Base-by-base conservation (phyloP, 2,888 invertebrate genomes). In the Pegoplata infirma region DNA sequence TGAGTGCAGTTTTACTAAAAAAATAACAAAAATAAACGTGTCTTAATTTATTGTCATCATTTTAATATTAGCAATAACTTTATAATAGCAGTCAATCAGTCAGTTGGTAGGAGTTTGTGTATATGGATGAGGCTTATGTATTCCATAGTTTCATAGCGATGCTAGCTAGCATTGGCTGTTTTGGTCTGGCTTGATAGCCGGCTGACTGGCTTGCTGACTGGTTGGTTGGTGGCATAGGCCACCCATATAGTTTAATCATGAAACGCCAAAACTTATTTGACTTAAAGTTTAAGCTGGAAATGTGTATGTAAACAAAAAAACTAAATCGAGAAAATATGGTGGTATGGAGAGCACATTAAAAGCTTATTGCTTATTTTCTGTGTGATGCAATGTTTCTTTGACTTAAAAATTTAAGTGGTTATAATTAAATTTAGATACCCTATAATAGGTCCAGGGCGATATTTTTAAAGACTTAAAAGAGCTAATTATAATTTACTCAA, bases 11-110 rank as follows among this genome's bases (percentile, higher is more conserved):
- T 23, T 16, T 5, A 0, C 59, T 47, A 40, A 40, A 40, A 6
- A 32, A 32, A 32, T 32, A 10, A 32, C 8, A 56, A 67, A 56
- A 49, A 61, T 63, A 76, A 76, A 76, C 75, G 75, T 76, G 75
- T 76, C 61, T 73, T 81, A 82, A 79, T 80, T 81, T 81, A 79
- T 81, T 82, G 81, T 82, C 81, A 81, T 82, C 81, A 81, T 81
- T 81, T 80, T 79, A 77, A 81, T 81, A 82, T 81, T 69, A 73
- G 75, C 76, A 82, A 81, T 79, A 80, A 80, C 80, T 82, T 80
- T 71, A 79, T 80, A 81, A 81, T 80, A 72, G 67, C 80, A 80
- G 78, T 69, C 74, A 75, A 68, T 77, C 80, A 80, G 80, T 44
- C 72, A 66, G 63, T 12, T 4, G 36, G 36, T n/a, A 12, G 36